Conservation (phyloP, 2,113 vertebrate species). For the Marcusenius ussheri region DNA sequence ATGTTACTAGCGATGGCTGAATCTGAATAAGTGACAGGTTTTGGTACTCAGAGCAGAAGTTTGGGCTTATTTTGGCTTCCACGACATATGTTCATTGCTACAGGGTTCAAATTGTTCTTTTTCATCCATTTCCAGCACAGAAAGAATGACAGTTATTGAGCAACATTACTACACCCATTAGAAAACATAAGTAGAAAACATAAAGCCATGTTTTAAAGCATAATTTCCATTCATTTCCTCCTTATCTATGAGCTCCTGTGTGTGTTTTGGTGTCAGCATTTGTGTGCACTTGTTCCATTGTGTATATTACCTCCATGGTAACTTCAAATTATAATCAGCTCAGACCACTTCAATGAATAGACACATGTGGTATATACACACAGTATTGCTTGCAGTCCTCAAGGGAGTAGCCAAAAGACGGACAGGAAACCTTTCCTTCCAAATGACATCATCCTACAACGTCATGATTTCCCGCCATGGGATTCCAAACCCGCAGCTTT, state of each 20-base stretch:
- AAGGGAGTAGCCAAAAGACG: constrained; percentile 53
- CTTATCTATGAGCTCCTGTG: neutral
- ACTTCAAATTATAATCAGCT: constrained; percentile 52
- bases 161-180: neutral
- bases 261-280: constrained; percentile 21
- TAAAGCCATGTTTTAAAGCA: neutral
- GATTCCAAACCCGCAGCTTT: constrained; percentile 51
- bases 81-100: neutral
- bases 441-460: constrained; percentile 57
- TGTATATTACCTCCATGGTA: constrained; percentile 31
- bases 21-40: neutral
- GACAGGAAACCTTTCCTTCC: constrained; percentile 50
- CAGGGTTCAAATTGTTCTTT: neutral
- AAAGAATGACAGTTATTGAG: neutral
- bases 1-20: neutral
- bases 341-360: constrained; percentile 44
- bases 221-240: neutral
- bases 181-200: too few species aligned
- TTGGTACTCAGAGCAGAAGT: neutral
- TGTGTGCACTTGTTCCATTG: constrained; percentile 46
- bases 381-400: constrained; percentile 41
- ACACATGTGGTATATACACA: constrained; percentile 50
- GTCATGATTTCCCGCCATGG: constrained; percentile 58
- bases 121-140: neutral
- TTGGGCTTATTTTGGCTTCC: neutral